Evolutionary conservation across 2,888 invertebrate genomes (phyloP).

Genomic region (Drosophila hamatofila): DNA sequence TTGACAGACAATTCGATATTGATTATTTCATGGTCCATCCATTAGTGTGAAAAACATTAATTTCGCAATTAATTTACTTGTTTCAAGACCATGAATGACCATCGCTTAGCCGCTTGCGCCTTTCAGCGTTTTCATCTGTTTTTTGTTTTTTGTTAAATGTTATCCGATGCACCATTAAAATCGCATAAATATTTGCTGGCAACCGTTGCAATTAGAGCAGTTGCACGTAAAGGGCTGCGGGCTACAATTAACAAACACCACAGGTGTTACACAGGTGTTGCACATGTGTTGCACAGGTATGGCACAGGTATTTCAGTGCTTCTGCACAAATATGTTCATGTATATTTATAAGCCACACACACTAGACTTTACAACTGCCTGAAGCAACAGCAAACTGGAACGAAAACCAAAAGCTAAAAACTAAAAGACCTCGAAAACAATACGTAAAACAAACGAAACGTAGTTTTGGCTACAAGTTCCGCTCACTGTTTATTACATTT

Average conservation of each 20-base stretch:
- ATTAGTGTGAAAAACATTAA: not conserved
- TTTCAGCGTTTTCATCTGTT: not conserved
- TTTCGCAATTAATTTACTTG: not conserved
- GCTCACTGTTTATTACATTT: constrained; percentile 8
- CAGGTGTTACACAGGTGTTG: constrained; percentile 21
- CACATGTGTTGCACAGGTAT: not conserved
- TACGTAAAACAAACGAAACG: constrained; percentile 45
- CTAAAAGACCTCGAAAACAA: constrained; percentile 24
- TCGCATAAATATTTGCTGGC: constrained; percentile 47
- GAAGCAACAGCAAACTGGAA: constrained; percentile 18
- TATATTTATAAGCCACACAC: constrained; percentile 54
- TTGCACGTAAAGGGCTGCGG: constrained; percentile 19
- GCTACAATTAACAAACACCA: constrained; percentile 59
- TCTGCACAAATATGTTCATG: constrained; percentile 41
- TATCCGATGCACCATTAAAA: constrained; percentile 40
- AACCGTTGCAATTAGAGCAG: constrained; percentile 49
- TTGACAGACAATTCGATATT: no score
- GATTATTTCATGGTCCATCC: no score
- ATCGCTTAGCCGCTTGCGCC: not conserved
- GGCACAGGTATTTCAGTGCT: not conserved
- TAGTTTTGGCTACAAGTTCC: constrained; percentile 34
- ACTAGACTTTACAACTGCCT: constrained; percentile 31
- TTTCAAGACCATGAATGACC: not conserved
- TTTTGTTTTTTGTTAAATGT: not conserved
- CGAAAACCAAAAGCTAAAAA: constrained; percentile 5